Base-by-base conservation (phyloP, 1,140 invertebrate species). In the Hyles euphorbiae region DNA sequence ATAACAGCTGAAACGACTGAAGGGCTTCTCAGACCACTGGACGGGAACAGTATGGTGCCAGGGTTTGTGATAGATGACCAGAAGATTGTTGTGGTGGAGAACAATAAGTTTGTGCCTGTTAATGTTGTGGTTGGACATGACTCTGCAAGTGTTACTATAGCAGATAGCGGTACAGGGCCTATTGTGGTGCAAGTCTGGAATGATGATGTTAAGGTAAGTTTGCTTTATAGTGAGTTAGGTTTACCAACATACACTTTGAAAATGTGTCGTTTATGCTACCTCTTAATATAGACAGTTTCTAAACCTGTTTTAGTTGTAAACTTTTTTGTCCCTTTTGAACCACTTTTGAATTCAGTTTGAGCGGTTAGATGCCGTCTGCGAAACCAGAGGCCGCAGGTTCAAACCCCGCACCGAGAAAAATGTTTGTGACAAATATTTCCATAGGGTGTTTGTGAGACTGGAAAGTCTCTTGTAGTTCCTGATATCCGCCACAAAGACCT, bases 11-110 rank as follows among this genome's bases (percentile, higher is more conserved):
- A 75, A 22, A 61, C 65, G 5, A 47, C 50, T 34, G 57, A 63
- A n/a, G 59, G 57, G 0, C 59, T 43, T 11, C 51, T 76, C 3
- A 46, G 63, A 12, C 56, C 70, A 7, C 58, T 80, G 32, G 80
- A 79, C 11, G 77, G 61, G 3, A 82, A 78, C 56, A 81, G 62
- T 60, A 58, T 62, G 1, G 22, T 78, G 32, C 82, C 86, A 4
- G 81, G 80, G 2, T 76, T 85, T 50, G 72, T 84, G 10, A 54
- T 89, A 9, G 77, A 88, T 47, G 82, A 89, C 53, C 77, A 75
- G 45, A 81, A 78, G 64, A 73, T 90, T 12, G 59, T 89, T 0
- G 9, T 90, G 10, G 68, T 90, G 32, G 86, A 78, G 71, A 62
- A 83, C 12, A 80, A 82, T 65, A 68, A 74, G 44, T 87, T 85